These are phyloP conservation scores for Drosophila pseudotakahashii DNA, from an alignment of 2,888 invertebrate genomes.

Conservation along the genomic window DNA sequence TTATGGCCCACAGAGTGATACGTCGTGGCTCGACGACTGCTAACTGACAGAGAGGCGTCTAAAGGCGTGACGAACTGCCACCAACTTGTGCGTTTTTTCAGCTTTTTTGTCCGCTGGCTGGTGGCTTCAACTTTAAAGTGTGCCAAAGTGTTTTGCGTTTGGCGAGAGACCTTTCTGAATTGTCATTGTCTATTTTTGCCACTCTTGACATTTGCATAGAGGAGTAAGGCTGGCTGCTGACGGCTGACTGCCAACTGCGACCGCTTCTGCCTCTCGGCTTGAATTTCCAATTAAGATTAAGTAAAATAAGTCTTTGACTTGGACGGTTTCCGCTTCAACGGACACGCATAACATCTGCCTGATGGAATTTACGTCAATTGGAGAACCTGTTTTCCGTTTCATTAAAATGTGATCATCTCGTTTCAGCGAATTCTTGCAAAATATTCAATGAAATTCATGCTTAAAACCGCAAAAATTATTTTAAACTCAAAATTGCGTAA, in stretches of 20 bases:
- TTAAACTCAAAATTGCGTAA: too few species aligned
- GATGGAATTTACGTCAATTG: slow-evolving; percentile 61
- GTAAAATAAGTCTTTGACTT: slow-evolving; percentile 46
- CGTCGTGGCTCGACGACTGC: slow-evolving; percentile 40
- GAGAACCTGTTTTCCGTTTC: slow-evolving; percentile 59
- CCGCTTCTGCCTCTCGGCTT: slow-evolving; percentile 16
- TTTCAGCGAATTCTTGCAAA: slow-evolving; percentile 53
- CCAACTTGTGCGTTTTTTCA: slow-evolving; percentile 41
- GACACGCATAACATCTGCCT: slow-evolving; percentile 34
- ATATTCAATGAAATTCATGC: slow-evolving; percentile 42
- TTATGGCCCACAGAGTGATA: slow-evolving; percentile 62
- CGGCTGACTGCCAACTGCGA: slow-evolving; percentile 23
- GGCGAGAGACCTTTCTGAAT: slow-evolving; percentile 63
- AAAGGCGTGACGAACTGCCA: slow-evolving; percentile 73
- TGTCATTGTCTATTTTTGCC: slow-evolving; percentile 70
- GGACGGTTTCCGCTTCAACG: slow-evolving; percentile 56
- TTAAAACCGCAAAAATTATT: slow-evolving; percentile 36
- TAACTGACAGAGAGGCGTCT: slow-evolving; percentile 65
- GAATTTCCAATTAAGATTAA: slow-evolving; percentile 65
- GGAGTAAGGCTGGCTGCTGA: slow-evolving; percentile 48
- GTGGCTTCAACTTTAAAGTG: slow-evolving; percentile 60
- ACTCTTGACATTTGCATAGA: slow-evolving; percentile 70
- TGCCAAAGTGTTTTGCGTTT: slow-evolving; percentile 56
- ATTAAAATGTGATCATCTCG: slow-evolving; percentile 54
- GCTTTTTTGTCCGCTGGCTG: slow-evolving; percentile 31